Evolutionary conservation across 2,113 vertebrate species (phyloP), one percentile per base, ranked within the genome.

Genomic region (Platichthys stellatus): DNA sequence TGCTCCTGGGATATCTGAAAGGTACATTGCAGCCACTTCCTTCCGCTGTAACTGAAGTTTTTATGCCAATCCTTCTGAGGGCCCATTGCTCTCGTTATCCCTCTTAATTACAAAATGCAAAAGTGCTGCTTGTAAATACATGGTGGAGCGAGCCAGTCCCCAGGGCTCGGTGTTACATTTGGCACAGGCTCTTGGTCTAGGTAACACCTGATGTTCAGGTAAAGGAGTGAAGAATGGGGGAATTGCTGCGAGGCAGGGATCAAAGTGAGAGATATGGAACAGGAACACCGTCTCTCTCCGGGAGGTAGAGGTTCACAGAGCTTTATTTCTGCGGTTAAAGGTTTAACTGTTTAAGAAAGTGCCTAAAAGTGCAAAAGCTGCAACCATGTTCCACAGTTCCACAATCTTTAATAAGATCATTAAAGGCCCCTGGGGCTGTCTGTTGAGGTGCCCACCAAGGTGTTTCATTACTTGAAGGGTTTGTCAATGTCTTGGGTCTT

Each of bases 61-160:
- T 70, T 54, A 71, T 83, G 72, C 83, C 85, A 88, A 82, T 87
- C 87, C 87, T 81, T 72, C 81, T 76, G 63, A 75, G 87, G 88
- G 83, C 70, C 66, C 83, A 84, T 84, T 78, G 79, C 87, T 92
- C 85, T 90, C 85, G 75, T 88, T 87, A 91, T 84, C 88, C 75
- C 76, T 51, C 76, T 85, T 94, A 94, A 95, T 95, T 95, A 93
- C 87, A 91, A 90, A 91, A 94, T 72, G 87, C 92, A 88, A 86
- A 87, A 88, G 73, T 76, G 84, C 77, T 81, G 70, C 89, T 84
- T 56, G 81, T 87, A 89, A 88, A 92, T 88, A 72, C 86, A 82
- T 76, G 82, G 74, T 80, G 70, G 69, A 64, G 63, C 38, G 79
- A 89, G 85, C 63, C 78, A 64, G 75, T 84, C 82, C 67, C 62